Evolutionary conservation across 2,797 vertebrate genomes (phyloP).

Genomic region (Rallus crepitans): DNA sequence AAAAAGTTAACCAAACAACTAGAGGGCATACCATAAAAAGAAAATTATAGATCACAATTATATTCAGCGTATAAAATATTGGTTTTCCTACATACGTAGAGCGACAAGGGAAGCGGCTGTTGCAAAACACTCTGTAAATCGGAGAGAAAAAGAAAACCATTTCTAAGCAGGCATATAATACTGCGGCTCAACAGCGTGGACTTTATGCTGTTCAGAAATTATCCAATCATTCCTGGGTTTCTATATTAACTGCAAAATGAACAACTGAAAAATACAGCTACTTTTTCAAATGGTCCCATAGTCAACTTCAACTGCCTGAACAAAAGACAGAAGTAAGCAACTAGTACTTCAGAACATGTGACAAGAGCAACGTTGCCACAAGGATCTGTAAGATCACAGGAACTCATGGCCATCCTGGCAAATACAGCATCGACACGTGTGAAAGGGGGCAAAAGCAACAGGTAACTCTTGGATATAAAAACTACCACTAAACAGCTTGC

Average conservation of each 20-base stretch:
- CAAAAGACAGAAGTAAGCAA: neutral
- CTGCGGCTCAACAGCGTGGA: neutral
- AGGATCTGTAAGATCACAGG: neutral
- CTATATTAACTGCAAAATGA: neutral
- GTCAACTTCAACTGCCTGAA: neutral
- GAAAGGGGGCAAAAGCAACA: neutral
- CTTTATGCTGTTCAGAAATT: neutral
- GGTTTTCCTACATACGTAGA: neutral
- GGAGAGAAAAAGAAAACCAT: neutral
- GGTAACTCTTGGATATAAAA: neutral
- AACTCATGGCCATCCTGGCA: neutral
- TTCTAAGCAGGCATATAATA: neutral
- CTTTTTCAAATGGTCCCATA: neutral
- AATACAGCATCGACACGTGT: neutral
- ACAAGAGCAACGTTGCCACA: neutral
- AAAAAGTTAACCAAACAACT: neutral
- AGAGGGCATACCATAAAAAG: neutral
- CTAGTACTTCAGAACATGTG: neutral
- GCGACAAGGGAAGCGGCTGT: neutral
- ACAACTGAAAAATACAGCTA: neutral
- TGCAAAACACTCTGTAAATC: neutral
- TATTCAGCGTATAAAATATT: neutral
- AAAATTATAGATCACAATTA: neutral
- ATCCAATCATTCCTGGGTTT: neutral
- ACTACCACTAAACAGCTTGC: neutral